These are phyloP conservation scores for Meles meles DNA, from an alignment of 2,113 vertebrate genomes.

Conservation along the genomic window DNA sequence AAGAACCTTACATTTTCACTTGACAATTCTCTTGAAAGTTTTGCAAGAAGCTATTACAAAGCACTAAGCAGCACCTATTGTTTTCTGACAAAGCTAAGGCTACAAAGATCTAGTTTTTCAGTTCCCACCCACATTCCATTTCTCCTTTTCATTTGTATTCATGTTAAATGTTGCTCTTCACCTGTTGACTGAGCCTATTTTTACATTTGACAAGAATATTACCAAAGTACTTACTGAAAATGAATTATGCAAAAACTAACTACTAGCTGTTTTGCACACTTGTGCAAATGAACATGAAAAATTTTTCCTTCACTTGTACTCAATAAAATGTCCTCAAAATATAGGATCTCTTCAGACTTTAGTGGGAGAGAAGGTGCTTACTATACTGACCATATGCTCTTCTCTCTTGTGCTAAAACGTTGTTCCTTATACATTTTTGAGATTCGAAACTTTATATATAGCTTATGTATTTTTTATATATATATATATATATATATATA, in stretches of 20 bases:
- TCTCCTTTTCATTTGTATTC: constrained; percentile 31
- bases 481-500: not conserved
- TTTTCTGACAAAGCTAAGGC: constrained; percentile 18
- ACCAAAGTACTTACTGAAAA: not conserved
- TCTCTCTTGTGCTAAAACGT: not conserved
- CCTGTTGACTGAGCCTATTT: not conserved
- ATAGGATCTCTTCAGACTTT: not conserved
- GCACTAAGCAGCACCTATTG: not conserved
- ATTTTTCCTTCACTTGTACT: not conserved
- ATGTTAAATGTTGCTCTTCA: not conserved
- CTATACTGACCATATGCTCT: not conserved
- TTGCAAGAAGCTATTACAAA: constrained; percentile 39
- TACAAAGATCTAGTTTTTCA: not conserved
- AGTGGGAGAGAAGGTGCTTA: not conserved
- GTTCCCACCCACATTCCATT: constrained; percentile 19
- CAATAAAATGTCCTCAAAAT: not conserved
- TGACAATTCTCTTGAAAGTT: constrained; percentile 22
- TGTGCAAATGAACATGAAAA: not conserved
- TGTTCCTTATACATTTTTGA: not conserved
- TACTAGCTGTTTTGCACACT: not conserved
- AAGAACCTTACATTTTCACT: constrained; percentile 5
- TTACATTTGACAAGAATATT: not conserved
- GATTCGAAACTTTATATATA: not conserved
- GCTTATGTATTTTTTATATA: no score
- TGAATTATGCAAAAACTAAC: not conserved